Base-by-base conservation (phyloP, 2,888 invertebrate species). In the Pheosia tremula region DNA sequence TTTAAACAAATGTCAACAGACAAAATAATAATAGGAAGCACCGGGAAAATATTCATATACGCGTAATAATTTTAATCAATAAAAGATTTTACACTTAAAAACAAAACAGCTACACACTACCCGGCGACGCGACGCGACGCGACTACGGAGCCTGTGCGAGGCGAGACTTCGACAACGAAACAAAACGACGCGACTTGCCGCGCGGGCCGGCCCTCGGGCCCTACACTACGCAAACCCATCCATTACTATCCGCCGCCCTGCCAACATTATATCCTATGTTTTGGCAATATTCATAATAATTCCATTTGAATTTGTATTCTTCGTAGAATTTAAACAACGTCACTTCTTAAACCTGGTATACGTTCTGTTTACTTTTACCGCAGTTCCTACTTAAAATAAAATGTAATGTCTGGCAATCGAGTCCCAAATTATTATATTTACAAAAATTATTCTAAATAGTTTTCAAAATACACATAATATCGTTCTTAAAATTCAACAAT, bases 11-110 rank as follows among this genome's bases (percentile, higher is more conserved):
- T 87, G 80, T 89, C 80, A 91, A 92, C 91, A 91, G 87, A 89
- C 81, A 89, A 92, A 90, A 91, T 89, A 87, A 90, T 88, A 88
- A 85, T 86, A 88, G 91, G 90, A 93, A 92, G 93, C 93, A 91
- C 93, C 90, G 87, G 89, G 80, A 86, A 87, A 85, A 80, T 84
- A 87, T 86, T 73, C 81, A 83, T 83, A 84, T 79, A 80, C 55
- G 57, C 66, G 68, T 76, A 71, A 76, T 76, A 81, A 79, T 83
- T 77, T 81, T 84, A 83, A 87, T 81, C 78, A 83, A 85, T 81
- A 83, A 74, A 80, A 82, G 76, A 81, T 77, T 81, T 80, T 80
- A 85, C 75, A 87, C 72, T 82, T 85, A 86, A 76, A 83, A 82
- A 79, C 80, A 83, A 82, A 84, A 79, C 69, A 24, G 68, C 74